Conservation (phyloP, 2,888 invertebrate species). For the Bombyx huttoni region DNA sequence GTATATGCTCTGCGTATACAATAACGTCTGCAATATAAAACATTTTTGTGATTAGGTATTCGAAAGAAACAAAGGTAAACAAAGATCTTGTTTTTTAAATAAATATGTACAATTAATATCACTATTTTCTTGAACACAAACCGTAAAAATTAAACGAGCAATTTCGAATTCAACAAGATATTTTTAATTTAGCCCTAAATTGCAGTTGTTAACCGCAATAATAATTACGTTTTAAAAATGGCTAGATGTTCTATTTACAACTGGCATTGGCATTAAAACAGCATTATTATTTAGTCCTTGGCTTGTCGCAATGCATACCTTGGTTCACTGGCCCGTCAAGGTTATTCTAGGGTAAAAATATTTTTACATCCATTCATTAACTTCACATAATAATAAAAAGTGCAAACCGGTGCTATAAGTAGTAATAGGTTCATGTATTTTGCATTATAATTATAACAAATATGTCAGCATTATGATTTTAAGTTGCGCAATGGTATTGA, state of each 20-base stretch:
- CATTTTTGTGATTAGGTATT: background rate
- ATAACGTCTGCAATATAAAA: background rate
- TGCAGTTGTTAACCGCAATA: background rate
- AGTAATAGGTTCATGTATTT: conserved; percentile 5
- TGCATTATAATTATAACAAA: background rate
- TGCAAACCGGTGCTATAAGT: conserved; percentile 6
- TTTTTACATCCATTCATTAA: conserved; percentile 7
- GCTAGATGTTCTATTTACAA: background rate
- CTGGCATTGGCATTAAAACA: conserved; percentile 1
- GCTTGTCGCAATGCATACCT: conserved; percentile 7
- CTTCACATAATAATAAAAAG: conserved; percentile 3
- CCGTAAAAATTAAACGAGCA: background rate
- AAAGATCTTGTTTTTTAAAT: no score
- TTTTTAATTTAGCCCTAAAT: background rate
- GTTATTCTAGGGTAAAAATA: conserved; percentile 10
- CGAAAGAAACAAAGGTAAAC: no score
- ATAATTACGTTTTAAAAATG: background rate
- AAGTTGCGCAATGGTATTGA: background rate
- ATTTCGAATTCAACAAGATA: background rate
- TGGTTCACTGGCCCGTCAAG: conserved; percentile 21
- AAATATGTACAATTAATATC: no score
- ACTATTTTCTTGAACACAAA: no score
- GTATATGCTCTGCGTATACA: background rate
- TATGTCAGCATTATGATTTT: background rate
- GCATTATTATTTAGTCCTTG: conserved; percentile 1